Conservation (phyloP, 2,888 invertebrate species). For the Hedychridium roseum region DNA sequence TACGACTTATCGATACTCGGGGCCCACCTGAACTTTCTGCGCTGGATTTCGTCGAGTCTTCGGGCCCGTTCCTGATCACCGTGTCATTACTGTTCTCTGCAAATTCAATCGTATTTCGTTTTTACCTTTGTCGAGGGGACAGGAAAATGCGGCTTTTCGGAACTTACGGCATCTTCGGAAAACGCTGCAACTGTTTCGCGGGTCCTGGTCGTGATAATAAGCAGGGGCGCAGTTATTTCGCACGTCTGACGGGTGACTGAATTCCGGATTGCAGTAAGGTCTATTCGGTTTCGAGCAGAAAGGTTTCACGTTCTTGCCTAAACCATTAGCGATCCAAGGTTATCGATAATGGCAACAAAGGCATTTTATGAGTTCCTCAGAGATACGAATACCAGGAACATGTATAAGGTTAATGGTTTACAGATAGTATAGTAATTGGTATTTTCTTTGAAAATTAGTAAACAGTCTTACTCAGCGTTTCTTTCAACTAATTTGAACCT, state of each 20-base stretch:
- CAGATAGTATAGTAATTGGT: no score
- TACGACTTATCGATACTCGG: no score
- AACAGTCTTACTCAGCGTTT: slow-evolving; percentile 13
- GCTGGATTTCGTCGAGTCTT: no score
- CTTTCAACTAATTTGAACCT: no score
- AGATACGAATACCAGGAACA: background rate
- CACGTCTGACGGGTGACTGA: slow-evolving; percentile 18
- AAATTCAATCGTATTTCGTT: slow-evolving; percentile 5
- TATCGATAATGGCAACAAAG: background rate
- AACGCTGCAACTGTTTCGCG: slow-evolving; percentile 33
- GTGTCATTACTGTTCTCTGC: slow-evolving; percentile 38
- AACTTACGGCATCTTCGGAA: slow-evolving; percentile 50
- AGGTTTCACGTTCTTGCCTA: slow-evolving; percentile 44
- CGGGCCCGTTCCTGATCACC: slow-evolving; percentile 23
- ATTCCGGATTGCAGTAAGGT: slow-evolving; percentile 32
- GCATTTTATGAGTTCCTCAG: background rate
- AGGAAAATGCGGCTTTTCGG: background rate
- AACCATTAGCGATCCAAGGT: no score
- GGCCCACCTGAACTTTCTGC: no score
- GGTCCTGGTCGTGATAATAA: slow-evolving; percentile 29
- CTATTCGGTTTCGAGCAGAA: slow-evolving; percentile 39
- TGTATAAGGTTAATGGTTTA: background rate
- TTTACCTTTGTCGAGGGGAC: background rate
- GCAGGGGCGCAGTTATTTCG: slow-evolving; percentile 42
- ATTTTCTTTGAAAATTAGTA: no score